Conservation (phyloP, 2,888 invertebrate genomes). For the Eupelmus urozonus region DNA sequence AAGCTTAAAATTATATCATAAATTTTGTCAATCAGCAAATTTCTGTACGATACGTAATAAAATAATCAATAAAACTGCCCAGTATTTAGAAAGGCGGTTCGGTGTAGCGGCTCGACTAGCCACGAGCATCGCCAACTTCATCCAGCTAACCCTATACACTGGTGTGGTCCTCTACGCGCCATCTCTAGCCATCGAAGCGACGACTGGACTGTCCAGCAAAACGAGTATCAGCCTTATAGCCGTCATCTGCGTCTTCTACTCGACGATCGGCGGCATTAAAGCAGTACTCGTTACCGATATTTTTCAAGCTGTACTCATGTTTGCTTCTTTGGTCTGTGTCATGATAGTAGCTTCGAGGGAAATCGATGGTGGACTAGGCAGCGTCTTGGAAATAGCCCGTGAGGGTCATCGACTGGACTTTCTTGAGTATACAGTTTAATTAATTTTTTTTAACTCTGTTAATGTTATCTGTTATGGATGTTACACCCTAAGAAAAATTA, state of each 20-base stretch:
- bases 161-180: slow-evolving; percentile 83
- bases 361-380: slow-evolving; percentile 82
- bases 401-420: slow-evolving; percentile 85
- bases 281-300: slow-evolving; percentile 93
- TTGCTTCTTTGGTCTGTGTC: slow-evolving; percentile 87
- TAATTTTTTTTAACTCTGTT: no score
- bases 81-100: slow-evolving; percentile 83
- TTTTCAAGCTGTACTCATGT: slow-evolving; percentile 91
- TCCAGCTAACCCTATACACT: slow-evolving; percentile 80
- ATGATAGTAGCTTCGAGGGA: slow-evolving; percentile 85
- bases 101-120: slow-evolving; percentile 78
- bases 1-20: no score
- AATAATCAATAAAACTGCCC: slow-evolving; percentile 59
- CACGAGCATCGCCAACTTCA: slow-evolving; percentile 80
- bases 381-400: slow-evolving; percentile 84
- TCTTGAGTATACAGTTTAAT: slow-evolving; percentile 80
- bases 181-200: slow-evolving; percentile 80
- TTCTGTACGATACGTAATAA: no score
- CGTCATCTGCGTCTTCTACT: slow-evolving; percentile 90
- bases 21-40: no score
- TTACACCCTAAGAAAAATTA: no score
- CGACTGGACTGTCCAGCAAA: slow-evolving; percentile 78
- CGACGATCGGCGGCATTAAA: slow-evolving; percentile 93
- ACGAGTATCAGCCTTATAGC: slow-evolving; percentile 78
- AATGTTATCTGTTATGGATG: no score